These are phyloP conservation scores for Rhodeus uyekii DNA, from an alignment of 2,797 vertebrate species.

Conservation along the genomic window DNA sequence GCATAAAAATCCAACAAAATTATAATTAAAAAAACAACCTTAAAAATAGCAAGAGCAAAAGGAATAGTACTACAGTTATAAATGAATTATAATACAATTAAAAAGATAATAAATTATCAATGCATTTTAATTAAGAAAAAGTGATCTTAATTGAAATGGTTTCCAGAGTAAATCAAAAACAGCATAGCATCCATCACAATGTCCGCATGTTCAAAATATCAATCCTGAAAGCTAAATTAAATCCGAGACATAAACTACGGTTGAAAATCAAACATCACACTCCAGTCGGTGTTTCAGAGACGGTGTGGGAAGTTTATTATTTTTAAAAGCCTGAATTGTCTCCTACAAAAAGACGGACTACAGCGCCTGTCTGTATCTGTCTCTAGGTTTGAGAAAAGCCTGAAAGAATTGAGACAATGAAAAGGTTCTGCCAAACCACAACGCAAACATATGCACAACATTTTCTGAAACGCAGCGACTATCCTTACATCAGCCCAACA, in stretches of 20 bases:
- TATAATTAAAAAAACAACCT: too few species aligned
- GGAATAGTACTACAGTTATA: background rate
- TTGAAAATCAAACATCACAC: background rate
- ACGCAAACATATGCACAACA: slow-evolving; percentile 40
- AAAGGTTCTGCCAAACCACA: slow-evolving; percentile 35
- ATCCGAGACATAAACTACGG: background rate
- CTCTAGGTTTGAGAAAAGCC: background rate
- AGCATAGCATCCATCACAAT: background rate
- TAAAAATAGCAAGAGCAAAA: background rate
- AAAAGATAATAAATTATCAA: background rate
- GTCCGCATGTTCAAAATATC: background rate
- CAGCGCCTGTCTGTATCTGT: slow-evolving; percentile 3
- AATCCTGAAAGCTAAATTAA: background rate
- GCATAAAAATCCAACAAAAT: slow-evolving; percentile 1
- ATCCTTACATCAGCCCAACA: background rate
- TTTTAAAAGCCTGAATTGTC: background rate
- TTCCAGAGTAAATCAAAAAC: background rate
- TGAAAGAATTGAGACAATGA: slow-evolving; percentile 2
- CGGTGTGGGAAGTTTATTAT: background rate
- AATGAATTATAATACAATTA: background rate
- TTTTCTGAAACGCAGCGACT: slow-evolving; percentile 1
- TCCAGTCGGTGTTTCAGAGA: background rate
- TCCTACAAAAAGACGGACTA: background rate
- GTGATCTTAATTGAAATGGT: background rate
- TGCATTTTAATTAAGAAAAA: background rate